These are phyloP conservation scores for Sebastes flavidus DNA, from an alignment of 2,797 vertebrate genomes.

Conservation along the genomic window DNA sequence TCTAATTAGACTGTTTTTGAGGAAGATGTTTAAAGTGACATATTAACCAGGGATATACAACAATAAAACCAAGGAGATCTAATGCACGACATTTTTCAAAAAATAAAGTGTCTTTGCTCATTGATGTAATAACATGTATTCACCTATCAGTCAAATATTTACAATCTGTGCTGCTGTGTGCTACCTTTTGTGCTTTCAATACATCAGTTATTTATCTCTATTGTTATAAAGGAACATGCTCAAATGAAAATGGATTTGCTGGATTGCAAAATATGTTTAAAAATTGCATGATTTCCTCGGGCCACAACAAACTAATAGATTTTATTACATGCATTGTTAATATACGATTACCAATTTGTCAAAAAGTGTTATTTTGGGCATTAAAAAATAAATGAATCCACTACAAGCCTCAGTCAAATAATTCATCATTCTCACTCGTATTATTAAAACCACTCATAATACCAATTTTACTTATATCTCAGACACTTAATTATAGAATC, in stretches of 20 bases:
- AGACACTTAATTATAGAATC: neutral
- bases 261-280: neutral
- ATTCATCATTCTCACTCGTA: neutral
- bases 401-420: neutral
- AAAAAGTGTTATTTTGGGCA: neutral
- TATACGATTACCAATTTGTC: neutral
- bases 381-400: neutral
- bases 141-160: neutral
- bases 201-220: neutral
- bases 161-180: neutral
- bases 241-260: neutral
- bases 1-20: conserved; percentile 3
- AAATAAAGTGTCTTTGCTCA: neutral
- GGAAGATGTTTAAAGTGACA: neutral
- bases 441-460: neutral
- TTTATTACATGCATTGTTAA: neutral
- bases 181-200: neutral
- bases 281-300: neutral
- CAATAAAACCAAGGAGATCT: neutral
- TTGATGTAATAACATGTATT: neutral
- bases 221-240: neutral
- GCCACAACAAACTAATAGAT: neutral
- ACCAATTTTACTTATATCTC: neutral
- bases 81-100: neutral
- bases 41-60: neutral